Evolutionary conservation across 2,113 vertebrate genomes (phyloP), one percentile per base, ranked within the genome.

Genomic region (Ictalurus furcatus): DNA sequence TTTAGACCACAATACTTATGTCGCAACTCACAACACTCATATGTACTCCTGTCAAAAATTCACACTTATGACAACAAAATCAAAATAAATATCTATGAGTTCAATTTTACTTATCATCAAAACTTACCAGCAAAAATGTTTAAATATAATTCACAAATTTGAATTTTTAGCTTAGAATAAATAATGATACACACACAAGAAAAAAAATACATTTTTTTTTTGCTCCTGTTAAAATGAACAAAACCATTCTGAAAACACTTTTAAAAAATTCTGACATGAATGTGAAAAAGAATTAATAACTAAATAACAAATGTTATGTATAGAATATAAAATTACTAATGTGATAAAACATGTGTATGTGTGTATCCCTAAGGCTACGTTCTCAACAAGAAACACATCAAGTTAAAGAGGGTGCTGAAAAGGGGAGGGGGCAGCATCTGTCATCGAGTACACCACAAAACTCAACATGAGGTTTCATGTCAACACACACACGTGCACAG

Each of bases 331-430:
- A 3, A 40, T 76, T 17, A 37, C 37, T 71, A 82, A 61, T 4
- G 40, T 44, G 9, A 69, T 81, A 16, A 91, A 12, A 25, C 59
- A 56, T 82, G 67, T 34, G 48, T 89, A 67, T 85, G 61, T 63
- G 76, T 73, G 80, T 83, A 69, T 85, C 14, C 84, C 30, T 48
- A 67, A 59, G 91, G 78, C 79, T 9, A 90, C 91, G 91, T 92
- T 91, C 91, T 93, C 94, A 96, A 95, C 92, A 95, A 88, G 91
- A 91, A 93, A 94, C 93, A 93, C 90, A 95, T 90, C 95, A 92
- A 93, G 93, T 87, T 84, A 93, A 96, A 95, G 93, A 93, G 87
- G 93, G 78, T 91, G 93, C 91, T 89, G 92, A 93, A 93, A 93
- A 93, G 93, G 92, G 91, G 94, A 91, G 89, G 92, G 91, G 90